Base-by-base conservation (phyloP, 2,113 vertebrate species). In the Conger conger region DNA sequence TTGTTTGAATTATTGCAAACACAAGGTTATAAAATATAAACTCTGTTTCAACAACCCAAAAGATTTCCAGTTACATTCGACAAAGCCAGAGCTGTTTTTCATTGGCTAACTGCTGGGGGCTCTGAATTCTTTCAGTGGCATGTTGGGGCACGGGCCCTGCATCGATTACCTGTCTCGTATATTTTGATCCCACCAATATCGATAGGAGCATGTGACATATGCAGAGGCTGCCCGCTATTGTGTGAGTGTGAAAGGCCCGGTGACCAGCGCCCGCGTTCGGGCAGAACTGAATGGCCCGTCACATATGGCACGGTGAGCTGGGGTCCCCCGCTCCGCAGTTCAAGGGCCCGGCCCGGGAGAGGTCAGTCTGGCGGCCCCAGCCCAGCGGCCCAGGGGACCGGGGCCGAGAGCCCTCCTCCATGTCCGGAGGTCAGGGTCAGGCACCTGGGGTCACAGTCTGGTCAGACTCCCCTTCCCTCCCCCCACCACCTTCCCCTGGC, bases 361-460 rank as follows among this genome's bases (percentile, higher is more conserved):
- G 89, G 89, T 92, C 91, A 91, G 83, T 84, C 38, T 4, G 20
- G 53, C 85, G 83, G 87, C 78, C 17, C 89, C 88, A 86, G 88
- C 88, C 86, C 40, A 35, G 80, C 54, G 83, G 82, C 33, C 37
- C 36, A 7, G 76, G 53, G 79, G 87, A 54, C 45, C 50, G 2
- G 8, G 36, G 77, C 54, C 17, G 7, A 88, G 88, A 81, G 86
- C 80, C 81, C 77, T 35, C 77, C 68, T 45, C 40, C 63, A 4
- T 85, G 30, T 42, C 76, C 0, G 87, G 76, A 90, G 91, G 91
- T 90, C 88, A 89, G 79, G 88, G 86, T 87, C 84, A 85, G 86
- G 86, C 89, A 91, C 82, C 87, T 85, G 85, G 85, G 63, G 81
- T 87, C 63, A 82, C 35, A 20, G 81, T 76, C 53, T 82, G 87